These are phyloP conservation scores for Ceyx erithaca DNA, from an alignment of 2,797 vertebrate genomes.

Conservation along the genomic window DNA sequence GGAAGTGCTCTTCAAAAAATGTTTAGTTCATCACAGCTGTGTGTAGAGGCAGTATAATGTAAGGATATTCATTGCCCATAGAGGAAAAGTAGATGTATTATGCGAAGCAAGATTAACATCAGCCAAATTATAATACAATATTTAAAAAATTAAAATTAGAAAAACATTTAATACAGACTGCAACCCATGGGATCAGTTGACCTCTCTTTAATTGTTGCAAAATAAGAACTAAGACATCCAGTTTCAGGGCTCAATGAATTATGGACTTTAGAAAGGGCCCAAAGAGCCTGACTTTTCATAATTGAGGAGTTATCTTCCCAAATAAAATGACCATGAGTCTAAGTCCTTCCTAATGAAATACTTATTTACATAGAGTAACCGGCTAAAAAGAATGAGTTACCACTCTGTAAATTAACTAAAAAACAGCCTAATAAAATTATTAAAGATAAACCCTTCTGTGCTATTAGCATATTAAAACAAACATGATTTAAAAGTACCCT, in stretches of 20 bases:
- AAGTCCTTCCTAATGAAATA: background rate
- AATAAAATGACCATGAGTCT: background rate
- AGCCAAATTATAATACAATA: background rate
- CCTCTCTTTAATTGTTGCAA: background rate
- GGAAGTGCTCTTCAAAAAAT: background rate
- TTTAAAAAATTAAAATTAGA: background rate
- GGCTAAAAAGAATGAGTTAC: background rate
- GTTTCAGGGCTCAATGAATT: background rate
- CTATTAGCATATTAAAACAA: slow-evolving; percentile 14
- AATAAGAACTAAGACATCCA: background rate
- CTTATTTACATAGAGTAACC: background rate
- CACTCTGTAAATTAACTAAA: background rate
- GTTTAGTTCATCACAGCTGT: background rate
- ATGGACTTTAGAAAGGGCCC: background rate
- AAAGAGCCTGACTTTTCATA: background rate
- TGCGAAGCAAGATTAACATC: background rate
- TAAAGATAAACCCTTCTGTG: background rate
- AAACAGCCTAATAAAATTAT: slow-evolving; percentile 11
- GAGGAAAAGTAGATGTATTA: background rate
- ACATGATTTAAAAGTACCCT: background rate
- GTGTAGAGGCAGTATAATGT: background rate
- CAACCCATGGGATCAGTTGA: background rate
- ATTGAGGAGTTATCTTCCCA: background rate
- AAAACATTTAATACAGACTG: background rate
- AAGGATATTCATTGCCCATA: background rate